Evolutionary conservation across 1,140 invertebrate species (phyloP), one percentile per base, ranked within the genome.

Genomic region (Ceratosolen solmsi): DNA sequence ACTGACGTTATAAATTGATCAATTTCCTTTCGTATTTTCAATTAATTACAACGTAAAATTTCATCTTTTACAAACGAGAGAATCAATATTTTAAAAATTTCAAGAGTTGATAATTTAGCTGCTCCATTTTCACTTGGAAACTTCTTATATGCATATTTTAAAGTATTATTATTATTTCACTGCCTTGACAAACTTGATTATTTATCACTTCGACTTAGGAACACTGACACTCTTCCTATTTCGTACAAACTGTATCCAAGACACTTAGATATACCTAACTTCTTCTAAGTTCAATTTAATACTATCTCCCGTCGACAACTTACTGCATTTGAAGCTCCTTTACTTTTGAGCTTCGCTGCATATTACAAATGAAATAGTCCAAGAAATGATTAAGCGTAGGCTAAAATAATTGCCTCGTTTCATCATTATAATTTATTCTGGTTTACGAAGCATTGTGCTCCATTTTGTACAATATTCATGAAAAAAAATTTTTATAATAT

Each of bases 131-230:
- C 4, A n/a, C 33, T 68, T 68, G 5, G 36, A 38, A 68, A 38
- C 63, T 68, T 22, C 33, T n/a, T 68, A n/a, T n/a, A 9, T 68
- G 27, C 36, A 38, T 38, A 38, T 38, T 68, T 68, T 8, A 68
- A 38, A 38, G 8, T 38, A 68, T 38, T 68, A 68, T 68, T 68
- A 68, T 68, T 68, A 68, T 68, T 68, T 68, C 22, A 68, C 33
- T n/a, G 30, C 20, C 17, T 20, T n/a, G 11, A 5, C 15, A 2
- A 68, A 68, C 22, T 68, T 1, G 33, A 38, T 38, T 38, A 68
- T 68, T 68, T 68, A 38, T 68, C 63, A 38, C 63, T 38, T 63
- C 13, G 17, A 38, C 63, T 1, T 13, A 68, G 17, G 15, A 38
- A 38, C 33, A 22, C 27, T 8, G n/a, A 27, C n/a, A 33, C 60